Evolutionary conservation across 2,888 invertebrate species (phyloP).

Genomic region (Athalia rosae): DNA sequence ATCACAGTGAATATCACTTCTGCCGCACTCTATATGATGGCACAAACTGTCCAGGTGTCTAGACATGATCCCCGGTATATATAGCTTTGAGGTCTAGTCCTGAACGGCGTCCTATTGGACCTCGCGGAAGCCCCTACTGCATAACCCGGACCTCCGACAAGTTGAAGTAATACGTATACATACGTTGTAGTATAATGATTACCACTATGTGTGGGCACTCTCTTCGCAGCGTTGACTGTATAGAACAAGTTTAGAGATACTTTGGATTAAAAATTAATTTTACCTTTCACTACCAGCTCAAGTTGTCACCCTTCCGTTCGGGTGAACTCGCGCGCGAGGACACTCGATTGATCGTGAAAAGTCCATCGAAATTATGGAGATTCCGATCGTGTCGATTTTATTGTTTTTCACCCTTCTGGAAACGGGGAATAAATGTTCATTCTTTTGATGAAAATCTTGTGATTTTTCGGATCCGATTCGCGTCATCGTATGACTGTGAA

Average conservation of each 20-base stretch:
- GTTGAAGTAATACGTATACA: not conserved
- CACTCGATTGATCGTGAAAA: too few species aligned
- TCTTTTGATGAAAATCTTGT: too few species aligned
- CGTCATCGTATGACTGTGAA: too few species aligned
- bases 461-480: too few species aligned
- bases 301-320: not conserved
- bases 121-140: slow-evolving; percentile 22
- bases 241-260: too few species aligned
- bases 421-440: too few species aligned
- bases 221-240: too few species aligned
- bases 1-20: slow-evolving; percentile 1
- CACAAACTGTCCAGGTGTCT: slow-evolving; percentile 28
- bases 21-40: slow-evolving; percentile 33
- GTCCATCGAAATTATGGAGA: too few species aligned
- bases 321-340: too few species aligned
- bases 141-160: not conserved
- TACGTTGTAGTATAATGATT: too few species aligned
- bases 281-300: slow-evolving; percentile 12
- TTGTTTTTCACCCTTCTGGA: too few species aligned
- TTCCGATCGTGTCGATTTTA: too few species aligned
- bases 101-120: not conserved
- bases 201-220: not conserved
- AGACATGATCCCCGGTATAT: slow-evolving; percentile 17
- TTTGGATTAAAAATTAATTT: not conserved
- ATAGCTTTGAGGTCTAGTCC: not conserved